These are phyloP conservation scores for Drosophila kokeensis DNA, from an alignment of 2,888 invertebrate genomes.

Conservation along the genomic window DNA sequence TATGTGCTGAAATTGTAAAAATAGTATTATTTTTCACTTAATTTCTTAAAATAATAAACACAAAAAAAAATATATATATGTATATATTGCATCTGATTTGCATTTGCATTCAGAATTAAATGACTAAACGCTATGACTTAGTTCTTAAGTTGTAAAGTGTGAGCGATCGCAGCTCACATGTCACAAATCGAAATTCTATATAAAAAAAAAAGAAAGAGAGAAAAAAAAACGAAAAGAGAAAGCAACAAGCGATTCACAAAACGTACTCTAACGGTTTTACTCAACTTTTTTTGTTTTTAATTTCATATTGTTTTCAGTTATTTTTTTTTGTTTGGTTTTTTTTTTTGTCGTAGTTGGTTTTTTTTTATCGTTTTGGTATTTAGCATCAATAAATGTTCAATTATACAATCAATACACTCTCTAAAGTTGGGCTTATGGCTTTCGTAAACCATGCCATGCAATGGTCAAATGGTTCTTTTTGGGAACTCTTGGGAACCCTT, in stretches of 20 bases:
- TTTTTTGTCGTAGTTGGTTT: conserved; percentile 18
- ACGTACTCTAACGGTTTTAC: conserved; percentile 13
- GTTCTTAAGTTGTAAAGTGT: conserved; percentile 63
- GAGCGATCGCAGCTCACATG: conserved; percentile 25
- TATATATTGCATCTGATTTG: conserved; percentile 21
- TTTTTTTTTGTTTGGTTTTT: conserved; percentile 5
- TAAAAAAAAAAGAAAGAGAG: neutral
- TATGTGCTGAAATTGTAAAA: conserved; percentile 52
- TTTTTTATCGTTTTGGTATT: conserved; percentile 40
- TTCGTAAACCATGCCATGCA: conserved; percentile 28
- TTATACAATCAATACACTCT: conserved; percentile 32
- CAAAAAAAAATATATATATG: neutral
- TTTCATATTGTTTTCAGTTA: conserved; percentile 5
- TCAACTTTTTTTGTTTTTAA: conserved; percentile 12
- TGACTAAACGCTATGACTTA: conserved; percentile 70
- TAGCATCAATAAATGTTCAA: conserved; percentile 45
- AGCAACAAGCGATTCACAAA: conserved; percentile 41
- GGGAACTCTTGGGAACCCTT: conserved; percentile 42
- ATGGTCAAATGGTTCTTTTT: conserved; percentile 55
- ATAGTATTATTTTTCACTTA: conserved; percentile 22
- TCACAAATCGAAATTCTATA: conserved; percentile 24
- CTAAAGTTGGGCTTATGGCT: conserved; percentile 30
- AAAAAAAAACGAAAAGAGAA: conserved; percentile 5
- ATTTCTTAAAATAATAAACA: conserved; percentile 7
- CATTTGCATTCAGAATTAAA: conserved; percentile 17